These are phyloP conservation scores for Helogale parvula DNA, from an alignment of 2,113 vertebrate genomes.

Conservation along the genomic window DNA sequence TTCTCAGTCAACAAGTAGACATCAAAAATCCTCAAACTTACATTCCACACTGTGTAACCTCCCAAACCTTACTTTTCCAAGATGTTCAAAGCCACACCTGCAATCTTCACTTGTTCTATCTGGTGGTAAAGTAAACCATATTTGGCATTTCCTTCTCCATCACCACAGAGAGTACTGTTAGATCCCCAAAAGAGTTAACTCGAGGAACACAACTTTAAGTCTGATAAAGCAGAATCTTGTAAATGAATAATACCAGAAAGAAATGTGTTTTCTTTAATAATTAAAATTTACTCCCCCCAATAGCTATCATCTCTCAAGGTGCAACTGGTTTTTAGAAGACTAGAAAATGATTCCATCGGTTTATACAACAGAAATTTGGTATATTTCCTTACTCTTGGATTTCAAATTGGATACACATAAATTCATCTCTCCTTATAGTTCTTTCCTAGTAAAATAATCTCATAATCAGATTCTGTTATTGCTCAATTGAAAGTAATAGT, in stretches of 20 bases:
- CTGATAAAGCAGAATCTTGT: not conserved
- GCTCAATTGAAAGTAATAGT: constrained; percentile 61
- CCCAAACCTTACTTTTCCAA: not conserved
- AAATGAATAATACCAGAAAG: not conserved
- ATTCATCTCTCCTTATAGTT: constrained; percentile 42
- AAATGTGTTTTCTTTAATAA: not conserved
- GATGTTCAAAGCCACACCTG: not conserved
- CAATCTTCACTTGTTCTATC: not conserved
- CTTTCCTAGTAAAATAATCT: constrained; percentile 57
- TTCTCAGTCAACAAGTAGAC: not conserved
- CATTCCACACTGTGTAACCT: not conserved
- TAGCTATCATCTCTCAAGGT: not conserved
- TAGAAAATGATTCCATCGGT: not conserved
- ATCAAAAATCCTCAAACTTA: not conserved
- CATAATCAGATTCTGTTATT: constrained; percentile 54
- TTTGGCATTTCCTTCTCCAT: not conserved
- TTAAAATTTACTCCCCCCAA: not conserved
- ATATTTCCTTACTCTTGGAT: not conserved
- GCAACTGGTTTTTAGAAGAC: not conserved
- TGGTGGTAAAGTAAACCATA: not conserved
- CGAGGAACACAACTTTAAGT: not conserved
- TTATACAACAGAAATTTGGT: not conserved
- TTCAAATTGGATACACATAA: constrained; percentile 14
- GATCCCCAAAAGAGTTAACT: not conserved
- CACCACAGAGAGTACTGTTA: not conserved